Conservation (phyloP, 1,140 invertebrate genomes). For the Drosophila oshimai region DNA sequence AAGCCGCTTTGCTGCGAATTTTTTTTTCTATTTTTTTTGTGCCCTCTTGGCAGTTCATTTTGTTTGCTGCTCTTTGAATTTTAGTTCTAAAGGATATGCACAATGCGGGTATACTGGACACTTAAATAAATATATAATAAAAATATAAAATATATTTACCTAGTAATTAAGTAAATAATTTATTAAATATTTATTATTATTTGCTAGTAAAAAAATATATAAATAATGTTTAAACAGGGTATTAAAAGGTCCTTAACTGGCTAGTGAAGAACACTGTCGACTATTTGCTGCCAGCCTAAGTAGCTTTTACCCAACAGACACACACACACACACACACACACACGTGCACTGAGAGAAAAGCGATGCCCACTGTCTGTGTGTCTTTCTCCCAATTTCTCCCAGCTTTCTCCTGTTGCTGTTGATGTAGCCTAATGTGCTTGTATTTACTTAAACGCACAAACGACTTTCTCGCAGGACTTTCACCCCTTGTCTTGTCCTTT, state of each 20-base stretch:
- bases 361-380: neutral
- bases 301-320: slow-evolving; percentile 16
- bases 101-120: neutral
- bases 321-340: neutral
- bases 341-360: neutral
- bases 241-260: neutral
- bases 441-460: slow-evolving; percentile 54
- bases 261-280: neutral
- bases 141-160: neutral
- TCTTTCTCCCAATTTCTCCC: neutral
- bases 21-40: neutral
- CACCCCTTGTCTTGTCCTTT: neutral
- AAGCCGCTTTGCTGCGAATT: slow-evolving; percentile 7
- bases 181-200: neutral
- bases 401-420: slow-evolving; percentile 5
- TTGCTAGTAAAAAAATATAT: neutral
- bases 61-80: slow-evolving; percentile 2
- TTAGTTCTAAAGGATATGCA: neutral
- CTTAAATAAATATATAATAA: too few relatives aligned
- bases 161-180: too few relatives aligned
- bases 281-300: slow-evolving; percentile 20
- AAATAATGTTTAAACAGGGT: neutral
- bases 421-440: slow-evolving; percentile 46
- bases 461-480: slow-evolving; percentile 23
- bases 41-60: slow-evolving; percentile 21